Conservation (phyloP, 2,113 vertebrate genomes). For the Microcebus ravelobensis region DNA sequence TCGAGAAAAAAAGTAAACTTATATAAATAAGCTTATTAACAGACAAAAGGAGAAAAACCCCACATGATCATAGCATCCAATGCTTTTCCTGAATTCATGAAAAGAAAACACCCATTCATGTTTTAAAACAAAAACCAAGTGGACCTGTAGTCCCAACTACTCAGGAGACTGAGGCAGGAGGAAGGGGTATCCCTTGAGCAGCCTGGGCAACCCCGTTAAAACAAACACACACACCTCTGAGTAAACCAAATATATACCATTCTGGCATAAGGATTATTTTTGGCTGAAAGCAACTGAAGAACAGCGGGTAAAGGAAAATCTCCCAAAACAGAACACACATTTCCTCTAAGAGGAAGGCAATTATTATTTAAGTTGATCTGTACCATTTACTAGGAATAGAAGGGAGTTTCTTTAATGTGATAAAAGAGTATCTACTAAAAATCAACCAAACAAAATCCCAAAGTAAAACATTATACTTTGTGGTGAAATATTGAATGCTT, state of each 20-base stretch:
- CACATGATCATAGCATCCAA: neutral
- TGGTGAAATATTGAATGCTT: neutral
- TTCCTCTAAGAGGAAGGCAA: neutral
- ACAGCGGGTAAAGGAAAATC: neutral
- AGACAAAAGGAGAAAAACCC: neutral
- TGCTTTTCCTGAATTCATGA: neutral
- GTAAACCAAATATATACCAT: neutral
- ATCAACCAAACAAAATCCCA: neutral
- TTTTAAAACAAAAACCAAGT: constrained; percentile 21
- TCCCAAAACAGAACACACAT: neutral
- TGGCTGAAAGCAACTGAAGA: neutral
- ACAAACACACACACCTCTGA: neutral
- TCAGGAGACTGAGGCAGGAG: neutral
- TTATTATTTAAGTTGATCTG: neutral
- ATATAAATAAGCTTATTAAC: neutral
- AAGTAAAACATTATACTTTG: neutral
- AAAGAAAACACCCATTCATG: neutral
- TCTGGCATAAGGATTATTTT: neutral
- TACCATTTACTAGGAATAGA: neutral
- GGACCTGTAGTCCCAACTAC: neutral
- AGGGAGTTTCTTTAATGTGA: neutral
- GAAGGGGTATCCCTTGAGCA: neutral
- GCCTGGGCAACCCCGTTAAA: neutral
- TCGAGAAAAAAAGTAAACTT: neutral
- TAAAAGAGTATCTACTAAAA: neutral